phyloP scores from a whole-genome alignment of 2,797 vertebrate genomes.

The Scomberomorus guttatus region DNA sequence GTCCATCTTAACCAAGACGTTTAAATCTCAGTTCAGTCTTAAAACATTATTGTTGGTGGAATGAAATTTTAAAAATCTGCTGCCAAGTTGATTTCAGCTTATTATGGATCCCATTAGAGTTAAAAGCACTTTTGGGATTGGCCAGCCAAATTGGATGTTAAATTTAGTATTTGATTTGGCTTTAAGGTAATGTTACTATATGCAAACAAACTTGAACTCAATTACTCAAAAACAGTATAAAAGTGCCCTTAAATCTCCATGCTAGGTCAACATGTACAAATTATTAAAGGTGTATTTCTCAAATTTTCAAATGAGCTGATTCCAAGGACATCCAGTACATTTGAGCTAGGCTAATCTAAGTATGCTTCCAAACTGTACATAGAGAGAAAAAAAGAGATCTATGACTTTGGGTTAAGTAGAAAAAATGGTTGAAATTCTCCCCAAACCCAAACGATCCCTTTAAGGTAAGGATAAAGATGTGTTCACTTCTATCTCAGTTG shows the following conservation, averaged over 20 bases:
- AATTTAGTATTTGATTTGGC: neutral
- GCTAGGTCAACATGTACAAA: neutral
- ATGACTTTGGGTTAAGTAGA: neutral
- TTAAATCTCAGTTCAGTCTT: conserved; percentile 18
- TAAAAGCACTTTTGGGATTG: neutral
- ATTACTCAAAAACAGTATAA: no score
- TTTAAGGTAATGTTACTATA: neutral
- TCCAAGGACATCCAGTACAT: neutral
- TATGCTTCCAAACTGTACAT: neutral
- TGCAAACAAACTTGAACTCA: no score
- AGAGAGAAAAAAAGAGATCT: neutral
- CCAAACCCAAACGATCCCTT: neutral
- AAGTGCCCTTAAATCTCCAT: neutral
- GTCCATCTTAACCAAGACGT: conserved; percentile 35
- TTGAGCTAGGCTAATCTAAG: neutral
- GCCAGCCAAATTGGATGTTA: neutral
- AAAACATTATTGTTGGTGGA: conserved; percentile 6
- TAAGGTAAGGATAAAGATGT: neutral
- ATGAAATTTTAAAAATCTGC: conserved; percentile 7
- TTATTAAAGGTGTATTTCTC: neutral
- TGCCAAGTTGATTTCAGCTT: conserved; percentile 6
- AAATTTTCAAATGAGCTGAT: neutral
- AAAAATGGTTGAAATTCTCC: neutral
- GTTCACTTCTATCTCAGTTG: neutral
- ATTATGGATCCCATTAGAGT: neutral